Percentiles rank a stretch among this genome's conserved stretches.
Evolutionary conservation across 1,140 invertebrate genomes (phyloP).

Genomic region (Hirudo medicinalis): DNA sequence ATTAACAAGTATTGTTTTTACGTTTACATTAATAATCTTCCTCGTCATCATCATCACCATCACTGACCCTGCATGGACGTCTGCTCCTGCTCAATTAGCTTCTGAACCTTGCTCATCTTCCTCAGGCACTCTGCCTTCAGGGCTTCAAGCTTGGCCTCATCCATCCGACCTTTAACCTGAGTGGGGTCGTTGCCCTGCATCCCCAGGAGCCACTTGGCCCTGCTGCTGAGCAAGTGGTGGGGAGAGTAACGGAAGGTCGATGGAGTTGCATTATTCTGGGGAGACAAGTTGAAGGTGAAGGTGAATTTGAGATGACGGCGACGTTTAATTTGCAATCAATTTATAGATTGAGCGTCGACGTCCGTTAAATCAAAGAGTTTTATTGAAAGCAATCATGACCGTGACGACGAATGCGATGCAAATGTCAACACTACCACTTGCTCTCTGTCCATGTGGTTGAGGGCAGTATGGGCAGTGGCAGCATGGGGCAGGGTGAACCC

Average conservation of each 20-base stretch:
- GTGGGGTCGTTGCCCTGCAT: neutral
- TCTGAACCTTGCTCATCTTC: neutral
- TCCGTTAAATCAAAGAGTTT: too few relatives aligned
- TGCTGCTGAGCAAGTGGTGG: too few relatives aligned
- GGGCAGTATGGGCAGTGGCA: constrained; percentile 6
- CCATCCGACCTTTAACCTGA: neutral
- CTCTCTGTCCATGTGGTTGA: neutral
- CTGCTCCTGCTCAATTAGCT: neutral
- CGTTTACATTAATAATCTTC: too few relatives aligned
- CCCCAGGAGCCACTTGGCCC: neutral
- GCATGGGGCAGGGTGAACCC: neutral
- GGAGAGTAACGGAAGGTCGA: too few relatives aligned
- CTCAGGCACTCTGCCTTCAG: neutral
- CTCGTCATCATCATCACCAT: too few relatives aligned
- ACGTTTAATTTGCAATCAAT: neutral
- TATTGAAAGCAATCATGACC: too few relatives aligned
- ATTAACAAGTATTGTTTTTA: too few relatives aligned
- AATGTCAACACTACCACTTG: neutral
- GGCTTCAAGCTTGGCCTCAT: neutral
- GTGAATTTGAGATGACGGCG: neutral
- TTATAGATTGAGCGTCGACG: too few relatives aligned
- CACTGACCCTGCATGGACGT: neutral
- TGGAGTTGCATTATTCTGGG: too few relatives aligned
- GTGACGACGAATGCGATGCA: neutral
- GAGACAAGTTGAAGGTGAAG: neutral